Percentiles rank a stretch among this genome's conserved stretches.
These are phyloP conservation scores for Siniperca chuatsi DNA, from an alignment of 2,113 vertebrate species.

Conservation along the genomic window DNA sequence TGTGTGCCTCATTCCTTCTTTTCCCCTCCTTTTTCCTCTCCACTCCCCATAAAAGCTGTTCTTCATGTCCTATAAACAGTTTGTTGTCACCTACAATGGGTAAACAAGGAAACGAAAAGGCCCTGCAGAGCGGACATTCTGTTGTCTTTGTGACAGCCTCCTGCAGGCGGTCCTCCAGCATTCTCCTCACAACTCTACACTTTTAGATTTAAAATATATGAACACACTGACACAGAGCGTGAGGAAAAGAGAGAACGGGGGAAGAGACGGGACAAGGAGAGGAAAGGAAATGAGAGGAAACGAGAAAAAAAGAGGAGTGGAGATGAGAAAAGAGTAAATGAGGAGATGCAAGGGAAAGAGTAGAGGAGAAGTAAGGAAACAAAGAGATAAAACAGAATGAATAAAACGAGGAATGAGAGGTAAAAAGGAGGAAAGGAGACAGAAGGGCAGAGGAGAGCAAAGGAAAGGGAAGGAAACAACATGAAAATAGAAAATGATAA, in stretches of 20 bases:
- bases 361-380: not conserved
- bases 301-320: not conserved
- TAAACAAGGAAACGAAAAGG: constrained; percentile 45
- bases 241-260: not conserved
- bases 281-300: not conserved
- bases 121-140: not conserved
- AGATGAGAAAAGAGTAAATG: not conserved
- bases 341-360: not conserved
- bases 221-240: not conserved
- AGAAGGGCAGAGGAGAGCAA: not conserved
- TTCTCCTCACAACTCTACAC: constrained; percentile 5
- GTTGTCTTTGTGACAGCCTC: constrained; percentile 14
- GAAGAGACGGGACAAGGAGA: too few relatives aligned
- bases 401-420: not conserved
- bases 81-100: constrained; percentile 27
- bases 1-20: not conserved
- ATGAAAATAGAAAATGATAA: too few relatives aligned
- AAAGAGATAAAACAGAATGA: not conserved
- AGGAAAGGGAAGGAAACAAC: not conserved
- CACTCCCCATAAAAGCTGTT: constrained; percentile 14
- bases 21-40: not conserved
- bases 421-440: not conserved
- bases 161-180: constrained; percentile 22
- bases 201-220: not conserved
- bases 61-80: constrained; percentile 33